These are phyloP conservation scores for Amphiduros pacificus DNA, from an alignment of 2,888 invertebrate genomes.

Conservation along the genomic window DNA sequence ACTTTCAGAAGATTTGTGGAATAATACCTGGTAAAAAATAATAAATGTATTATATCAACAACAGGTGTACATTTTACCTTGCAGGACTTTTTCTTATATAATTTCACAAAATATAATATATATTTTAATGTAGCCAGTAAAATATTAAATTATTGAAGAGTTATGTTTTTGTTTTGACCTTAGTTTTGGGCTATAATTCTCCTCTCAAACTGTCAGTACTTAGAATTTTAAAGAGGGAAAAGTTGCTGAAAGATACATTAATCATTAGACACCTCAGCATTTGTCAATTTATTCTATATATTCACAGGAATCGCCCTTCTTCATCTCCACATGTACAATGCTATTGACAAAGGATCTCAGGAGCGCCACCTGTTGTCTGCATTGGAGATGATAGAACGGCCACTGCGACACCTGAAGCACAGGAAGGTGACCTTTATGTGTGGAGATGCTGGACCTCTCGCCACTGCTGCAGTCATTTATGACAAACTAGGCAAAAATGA, in stretches of 20 bases:
- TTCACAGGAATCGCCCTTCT: conserved; percentile 69
- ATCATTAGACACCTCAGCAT: no score
- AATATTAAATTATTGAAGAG: background rate
- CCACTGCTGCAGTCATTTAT: conserved; percentile 67
- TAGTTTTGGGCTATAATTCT: no score
- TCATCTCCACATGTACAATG: conserved; percentile 64
- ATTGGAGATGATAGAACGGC: conserved; percentile 34
- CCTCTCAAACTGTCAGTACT: no score
- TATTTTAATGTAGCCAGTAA: background rate
- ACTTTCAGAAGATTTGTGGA: no score
- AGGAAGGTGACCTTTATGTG: conserved; percentile 69
- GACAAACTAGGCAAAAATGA: conserved; percentile 65
- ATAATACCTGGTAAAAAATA: no score
- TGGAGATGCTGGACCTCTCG: conserved; percentile 72
- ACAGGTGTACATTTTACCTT: no score
- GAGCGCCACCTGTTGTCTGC: conserved; percentile 20
- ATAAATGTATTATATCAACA: no score
- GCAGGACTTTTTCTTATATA: no score
- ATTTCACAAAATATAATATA: no score
- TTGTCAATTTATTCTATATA: no score
- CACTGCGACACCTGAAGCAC: conserved; percentile 59
- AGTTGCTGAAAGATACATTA: no score
- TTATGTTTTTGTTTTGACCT: background rate
- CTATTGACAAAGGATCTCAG: conserved; percentile 5
- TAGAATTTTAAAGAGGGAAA: no score